Conservation (phyloP, 92 coral and sea anemone genomes). For the Palythoa caribaeorum region DNA sequence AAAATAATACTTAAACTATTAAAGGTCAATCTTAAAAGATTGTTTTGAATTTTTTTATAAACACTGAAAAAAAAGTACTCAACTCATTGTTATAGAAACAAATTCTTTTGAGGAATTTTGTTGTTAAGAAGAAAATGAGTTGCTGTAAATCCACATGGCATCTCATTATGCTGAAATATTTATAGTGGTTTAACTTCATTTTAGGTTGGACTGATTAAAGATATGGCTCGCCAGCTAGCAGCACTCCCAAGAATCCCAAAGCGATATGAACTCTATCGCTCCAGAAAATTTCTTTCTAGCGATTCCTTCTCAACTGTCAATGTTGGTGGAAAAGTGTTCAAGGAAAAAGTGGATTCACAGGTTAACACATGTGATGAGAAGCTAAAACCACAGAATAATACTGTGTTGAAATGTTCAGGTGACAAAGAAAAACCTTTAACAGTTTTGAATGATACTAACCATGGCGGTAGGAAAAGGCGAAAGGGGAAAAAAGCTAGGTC, state of each 20-base stretch:
- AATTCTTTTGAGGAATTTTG: background rate
- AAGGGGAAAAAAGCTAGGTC: background rate
- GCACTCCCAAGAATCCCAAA: slow-evolving; percentile 86
- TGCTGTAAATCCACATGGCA: background rate
- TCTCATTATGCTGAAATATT: background rate
- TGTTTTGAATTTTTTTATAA: background rate
- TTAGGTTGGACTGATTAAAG: slow-evolving; percentile 88
- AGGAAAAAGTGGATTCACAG: slow-evolving; percentile 48
- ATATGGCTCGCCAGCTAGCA: slow-evolving; percentile 98
- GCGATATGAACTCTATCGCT: slow-evolving; percentile 84
- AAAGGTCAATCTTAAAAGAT: background rate
- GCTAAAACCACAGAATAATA: slow-evolving; percentile 17
- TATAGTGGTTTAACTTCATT: background rate
- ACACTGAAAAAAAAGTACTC: too few relatives aligned
- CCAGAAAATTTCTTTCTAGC: slow-evolving; percentile 68
- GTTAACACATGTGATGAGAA: background rate
- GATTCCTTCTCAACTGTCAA: slow-evolving; percentile 57
- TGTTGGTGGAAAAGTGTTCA: slow-evolving; percentile 41
- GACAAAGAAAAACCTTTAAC: background rate
- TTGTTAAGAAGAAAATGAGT: background rate
- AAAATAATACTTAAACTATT: background rate
- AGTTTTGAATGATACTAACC: background rate
- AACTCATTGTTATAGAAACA: background rate
- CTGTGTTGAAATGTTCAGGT: slow-evolving; percentile 24
- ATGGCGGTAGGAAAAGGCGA: slow-evolving; percentile 3